Evolutionary conservation across 2,797 vertebrate genomes (phyloP).

Genomic region (Hemibagrus guttatus): DNA sequence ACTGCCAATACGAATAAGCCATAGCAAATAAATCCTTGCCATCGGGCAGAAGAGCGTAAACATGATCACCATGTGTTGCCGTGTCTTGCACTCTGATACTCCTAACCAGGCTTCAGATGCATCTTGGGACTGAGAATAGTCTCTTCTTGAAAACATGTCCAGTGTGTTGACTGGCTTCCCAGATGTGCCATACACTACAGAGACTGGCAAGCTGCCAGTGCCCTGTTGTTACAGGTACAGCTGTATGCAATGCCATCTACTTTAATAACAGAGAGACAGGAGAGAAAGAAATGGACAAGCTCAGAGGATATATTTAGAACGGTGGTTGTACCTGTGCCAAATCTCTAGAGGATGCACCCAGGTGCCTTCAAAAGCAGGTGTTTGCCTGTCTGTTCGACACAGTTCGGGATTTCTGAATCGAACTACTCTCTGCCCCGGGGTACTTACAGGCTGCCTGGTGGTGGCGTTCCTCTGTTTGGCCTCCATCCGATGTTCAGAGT

Average conservation of each 20-base stretch:
- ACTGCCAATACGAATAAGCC: constrained; percentile 23
- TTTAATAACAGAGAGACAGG: constrained; percentile 38
- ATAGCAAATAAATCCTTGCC: constrained; percentile 21
- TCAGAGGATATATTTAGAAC: constrained; percentile 60
- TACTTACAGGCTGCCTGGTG: constrained; percentile 16
- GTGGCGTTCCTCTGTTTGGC: constrained; percentile 31
- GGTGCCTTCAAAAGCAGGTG: constrained; percentile 25
- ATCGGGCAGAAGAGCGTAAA: constrained; percentile 25
- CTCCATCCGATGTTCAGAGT: constrained; percentile 35
- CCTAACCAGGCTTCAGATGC: constrained; percentile 31
- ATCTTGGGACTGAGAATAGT: constrained; percentile 27
- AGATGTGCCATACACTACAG: constrained; percentile 33
- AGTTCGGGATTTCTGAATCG: not conserved
- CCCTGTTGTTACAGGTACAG: constrained; percentile 36
- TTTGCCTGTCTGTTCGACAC: constrained; percentile 27
- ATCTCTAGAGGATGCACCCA: constrained; percentile 50
- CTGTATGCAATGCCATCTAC: constrained; percentile 5
- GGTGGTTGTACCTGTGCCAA: constrained; percentile 44
- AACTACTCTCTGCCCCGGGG: not conserved
- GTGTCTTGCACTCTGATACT: not conserved
- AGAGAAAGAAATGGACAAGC: constrained; percentile 31
- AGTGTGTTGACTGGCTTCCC: constrained; percentile 30
- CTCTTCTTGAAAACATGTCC: constrained; percentile 27
- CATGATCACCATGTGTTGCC: constrained; percentile 1
- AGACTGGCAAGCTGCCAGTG: constrained; percentile 8